Conservation (phyloP, 2,113 vertebrate genomes). For the Chaetops frenatus region DNA sequence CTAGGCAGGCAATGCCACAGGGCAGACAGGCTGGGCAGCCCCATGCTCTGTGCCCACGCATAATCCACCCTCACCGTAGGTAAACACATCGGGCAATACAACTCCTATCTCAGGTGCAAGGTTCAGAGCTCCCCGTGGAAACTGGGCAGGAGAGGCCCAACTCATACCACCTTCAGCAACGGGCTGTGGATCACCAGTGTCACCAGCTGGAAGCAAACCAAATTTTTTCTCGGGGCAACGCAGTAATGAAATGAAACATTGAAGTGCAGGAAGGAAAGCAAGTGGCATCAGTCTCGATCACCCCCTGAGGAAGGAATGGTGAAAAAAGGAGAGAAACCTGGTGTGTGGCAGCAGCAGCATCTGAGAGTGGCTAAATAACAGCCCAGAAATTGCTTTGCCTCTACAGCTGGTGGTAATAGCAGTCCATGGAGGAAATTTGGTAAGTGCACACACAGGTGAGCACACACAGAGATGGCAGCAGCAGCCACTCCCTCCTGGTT, state of each 20-base stretch:
- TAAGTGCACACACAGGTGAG: not conserved
- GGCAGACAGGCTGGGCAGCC: not conserved
- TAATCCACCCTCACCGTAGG: not conserved
- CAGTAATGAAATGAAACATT: not conserved
- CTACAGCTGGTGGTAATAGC: not conserved
- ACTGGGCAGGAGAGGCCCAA: not conserved
- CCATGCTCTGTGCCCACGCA: fast-evolving
- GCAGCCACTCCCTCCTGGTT: not conserved
- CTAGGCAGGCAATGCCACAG: fast-evolving
- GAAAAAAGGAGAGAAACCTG: not conserved
- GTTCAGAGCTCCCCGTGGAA: not conserved
- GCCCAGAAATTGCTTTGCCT: not conserved
- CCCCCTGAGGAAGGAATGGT: not conserved
- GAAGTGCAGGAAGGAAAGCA: not conserved
- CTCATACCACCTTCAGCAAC: not conserved
- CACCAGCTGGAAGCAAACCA: not conserved
- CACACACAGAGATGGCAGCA: not conserved
- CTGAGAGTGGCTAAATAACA: not conserved
- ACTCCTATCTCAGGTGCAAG: not conserved
- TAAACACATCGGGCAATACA: fast-evolving
- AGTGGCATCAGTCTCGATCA: not conserved
- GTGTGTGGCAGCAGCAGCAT: not conserved
- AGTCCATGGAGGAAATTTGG: not conserved
- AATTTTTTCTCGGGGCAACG: not conserved
- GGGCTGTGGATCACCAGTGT: not conserved